Conservation (phyloP, 1,140 invertebrate species). For the Ladona fulva region DNA sequence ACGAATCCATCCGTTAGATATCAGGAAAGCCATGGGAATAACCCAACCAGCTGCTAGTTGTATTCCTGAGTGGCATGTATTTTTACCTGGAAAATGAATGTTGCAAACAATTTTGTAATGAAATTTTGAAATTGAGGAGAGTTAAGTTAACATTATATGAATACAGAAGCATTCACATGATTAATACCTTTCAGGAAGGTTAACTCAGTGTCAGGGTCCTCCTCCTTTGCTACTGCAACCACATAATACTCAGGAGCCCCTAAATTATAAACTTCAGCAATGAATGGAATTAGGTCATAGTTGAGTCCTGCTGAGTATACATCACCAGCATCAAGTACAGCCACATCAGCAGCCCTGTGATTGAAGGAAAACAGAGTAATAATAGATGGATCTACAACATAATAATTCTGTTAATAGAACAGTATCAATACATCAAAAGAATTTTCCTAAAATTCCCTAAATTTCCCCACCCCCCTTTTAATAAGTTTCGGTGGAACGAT, state of each 20-base stretch:
- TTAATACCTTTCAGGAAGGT: constrained; percentile 81
- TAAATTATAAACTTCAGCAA: constrained; percentile 82
- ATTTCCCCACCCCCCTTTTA: no score
- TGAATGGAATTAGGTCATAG: constrained; percentile 73
- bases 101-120: no score
- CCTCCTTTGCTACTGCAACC: constrained; percentile 85
- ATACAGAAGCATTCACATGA: no score
- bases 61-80: constrained; percentile 87
- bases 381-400: no score
- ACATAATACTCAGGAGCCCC: constrained; percentile 82
- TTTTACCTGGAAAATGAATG: constrained; percentile 55
- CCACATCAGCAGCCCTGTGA: constrained; percentile 70
- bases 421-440: no score
- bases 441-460: no score
- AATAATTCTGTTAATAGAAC: no score
- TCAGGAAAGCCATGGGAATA: constrained; percentile 83
- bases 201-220: constrained; percentile 75
- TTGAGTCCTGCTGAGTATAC: constrained; percentile 81
- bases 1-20: constrained; percentile 88
- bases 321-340: constrained; percentile 85
- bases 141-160: no score
- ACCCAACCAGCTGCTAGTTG: constrained; percentile 92
- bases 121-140: no score
- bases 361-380: no score
- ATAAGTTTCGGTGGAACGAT: no score